Percentiles rank a stretch among this genome's conserved stretches.
Evolutionary conservation across 1,140 invertebrate genomes (phyloP).

Genomic region (Drosophila subobscura): DNA sequence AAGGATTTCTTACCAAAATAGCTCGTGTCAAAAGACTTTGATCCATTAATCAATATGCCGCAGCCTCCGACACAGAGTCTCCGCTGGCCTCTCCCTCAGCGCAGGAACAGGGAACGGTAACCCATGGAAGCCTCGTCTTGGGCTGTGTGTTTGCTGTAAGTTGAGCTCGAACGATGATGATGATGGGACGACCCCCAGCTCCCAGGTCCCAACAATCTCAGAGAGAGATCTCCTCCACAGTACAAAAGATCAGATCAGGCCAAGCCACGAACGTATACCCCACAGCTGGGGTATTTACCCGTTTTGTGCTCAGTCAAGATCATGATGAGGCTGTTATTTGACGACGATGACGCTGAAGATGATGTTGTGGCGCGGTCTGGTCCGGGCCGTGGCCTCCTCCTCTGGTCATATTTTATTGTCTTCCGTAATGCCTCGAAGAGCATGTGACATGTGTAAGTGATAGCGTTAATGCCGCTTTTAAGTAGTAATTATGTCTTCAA

Average conservation of each 20-base stretch:
- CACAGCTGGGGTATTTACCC: slow-evolving; percentile 31
- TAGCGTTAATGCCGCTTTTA: slow-evolving; percentile 79
- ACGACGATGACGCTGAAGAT: slow-evolving; percentile 27
- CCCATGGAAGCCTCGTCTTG: slow-evolving; percentile 33
- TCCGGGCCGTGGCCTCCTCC: slow-evolving; percentile 24
- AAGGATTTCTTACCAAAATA: slow-evolving; percentile 83
- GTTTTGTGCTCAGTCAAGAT: slow-evolving; percentile 67
- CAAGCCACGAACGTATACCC: neutral
- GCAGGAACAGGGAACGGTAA: neutral
- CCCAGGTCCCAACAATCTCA: slow-evolving; percentile 35
- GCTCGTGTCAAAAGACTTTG: slow-evolving; percentile 84
- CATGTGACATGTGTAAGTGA: slow-evolving; percentile 81
- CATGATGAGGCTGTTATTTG: slow-evolving; percentile 79
- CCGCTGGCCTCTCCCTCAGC: neutral
- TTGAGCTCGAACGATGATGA: slow-evolving; percentile 24
- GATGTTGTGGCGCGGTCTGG: slow-evolving; percentile 49
- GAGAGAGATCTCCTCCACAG: slow-evolving; percentile 28
- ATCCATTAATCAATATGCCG: slow-evolving; percentile 83
- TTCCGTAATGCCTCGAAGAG: slow-evolving; percentile 69
- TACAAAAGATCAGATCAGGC: slow-evolving; percentile 21
- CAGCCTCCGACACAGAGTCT: slow-evolving; percentile 47
- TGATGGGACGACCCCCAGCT: slow-evolving; percentile 37
- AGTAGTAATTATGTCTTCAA: slow-evolving; percentile 80
- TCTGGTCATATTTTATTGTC: slow-evolving; percentile 57
- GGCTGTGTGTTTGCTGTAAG: slow-evolving; percentile 33